Evolutionary conservation across 2,888 invertebrate genomes (phyloP).

Genomic region (Drosophila pullipes): DNA sequence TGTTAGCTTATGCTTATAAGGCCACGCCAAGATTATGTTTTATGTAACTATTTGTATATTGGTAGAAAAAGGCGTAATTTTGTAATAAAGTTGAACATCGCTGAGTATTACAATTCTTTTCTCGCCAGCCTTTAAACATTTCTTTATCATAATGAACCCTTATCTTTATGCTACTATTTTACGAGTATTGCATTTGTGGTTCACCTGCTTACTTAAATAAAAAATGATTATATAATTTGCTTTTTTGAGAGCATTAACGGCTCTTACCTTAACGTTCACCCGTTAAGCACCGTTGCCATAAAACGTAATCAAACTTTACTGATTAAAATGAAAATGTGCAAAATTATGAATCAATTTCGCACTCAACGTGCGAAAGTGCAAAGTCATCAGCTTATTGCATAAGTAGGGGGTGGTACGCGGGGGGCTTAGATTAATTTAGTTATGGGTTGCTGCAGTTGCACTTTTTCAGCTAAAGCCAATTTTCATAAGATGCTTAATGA

Average conservation of each 20-base stretch:
- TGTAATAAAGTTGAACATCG: neutral
- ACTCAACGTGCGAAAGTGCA: constrained; percentile 41
- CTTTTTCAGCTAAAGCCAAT: constrained; percentile 4
- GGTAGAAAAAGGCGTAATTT: neutral
- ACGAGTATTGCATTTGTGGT: constrained; percentile 2
- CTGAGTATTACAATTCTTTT: neutral
- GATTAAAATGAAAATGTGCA: constrained; percentile 69
- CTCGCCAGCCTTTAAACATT: neutral
- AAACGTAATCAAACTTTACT: constrained; percentile 62
- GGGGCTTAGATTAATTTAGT: neutral
- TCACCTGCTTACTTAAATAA: neutral
- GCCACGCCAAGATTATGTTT: neutral
- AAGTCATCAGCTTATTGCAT: constrained; percentile 51
- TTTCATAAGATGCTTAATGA: constrained; percentile 1
- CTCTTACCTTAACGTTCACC: constrained; percentile 3
- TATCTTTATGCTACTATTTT: neutral
- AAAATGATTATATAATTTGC: constrained; percentile 21
- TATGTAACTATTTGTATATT: neutral
- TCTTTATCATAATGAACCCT: neutral
- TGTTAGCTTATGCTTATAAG: neutral
- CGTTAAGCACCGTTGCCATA: constrained; percentile 15
- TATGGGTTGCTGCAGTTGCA: constrained; percentile 7
- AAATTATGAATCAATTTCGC: constrained; percentile 76
- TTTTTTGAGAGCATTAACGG: constrained; percentile 8
- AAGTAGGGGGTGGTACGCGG: neutral